phyloP scores from a whole-genome alignment of 1,140 invertebrate genomes.

The Hesperophylax magnus region DNA sequence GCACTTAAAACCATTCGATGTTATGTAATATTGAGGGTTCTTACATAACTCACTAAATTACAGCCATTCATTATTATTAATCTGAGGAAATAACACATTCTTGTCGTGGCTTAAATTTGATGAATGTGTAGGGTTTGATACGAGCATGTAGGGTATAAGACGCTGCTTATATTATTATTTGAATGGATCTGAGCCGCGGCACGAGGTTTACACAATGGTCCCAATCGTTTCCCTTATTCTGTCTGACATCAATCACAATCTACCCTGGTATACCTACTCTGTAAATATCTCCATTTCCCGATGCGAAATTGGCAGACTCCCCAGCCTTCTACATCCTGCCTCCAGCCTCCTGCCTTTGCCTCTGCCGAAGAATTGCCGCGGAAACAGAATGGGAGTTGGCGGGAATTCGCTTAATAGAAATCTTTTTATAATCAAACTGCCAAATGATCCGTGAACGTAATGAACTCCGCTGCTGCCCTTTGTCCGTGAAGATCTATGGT shows the following conservation, averaged over 20 bases:
- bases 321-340: background rate
- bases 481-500: slow-evolving; percentile 6
- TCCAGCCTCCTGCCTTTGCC: too few species aligned
- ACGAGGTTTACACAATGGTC: background rate
- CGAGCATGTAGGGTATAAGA: too few species aligned
- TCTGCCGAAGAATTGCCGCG: too few species aligned
- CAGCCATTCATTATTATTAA: too few species aligned
- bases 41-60: too few species aligned
- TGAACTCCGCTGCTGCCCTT: slow-evolving; percentile 25
- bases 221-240: slow-evolving; percentile 6
- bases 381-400: background rate
- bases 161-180: too few species aligned
- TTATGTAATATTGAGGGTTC: too few species aligned
- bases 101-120: too few species aligned
- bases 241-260: slow-evolving; percentile 20
- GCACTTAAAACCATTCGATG: too few species aligned
- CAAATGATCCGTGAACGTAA: slow-evolving; percentile 49
- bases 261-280: background rate
- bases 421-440: slow-evolving; percentile 45
- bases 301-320: background rate
- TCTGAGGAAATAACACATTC: too few species aligned
- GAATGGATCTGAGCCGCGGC: too few species aligned
- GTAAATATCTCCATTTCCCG: background rate
- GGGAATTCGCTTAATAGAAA: slow-evolving; percentile 18
- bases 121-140: too few species aligned